These are phyloP conservation scores for Halictus ligatus DNA, from an alignment of 2,888 invertebrate species.

Conservation along the genomic window DNA sequence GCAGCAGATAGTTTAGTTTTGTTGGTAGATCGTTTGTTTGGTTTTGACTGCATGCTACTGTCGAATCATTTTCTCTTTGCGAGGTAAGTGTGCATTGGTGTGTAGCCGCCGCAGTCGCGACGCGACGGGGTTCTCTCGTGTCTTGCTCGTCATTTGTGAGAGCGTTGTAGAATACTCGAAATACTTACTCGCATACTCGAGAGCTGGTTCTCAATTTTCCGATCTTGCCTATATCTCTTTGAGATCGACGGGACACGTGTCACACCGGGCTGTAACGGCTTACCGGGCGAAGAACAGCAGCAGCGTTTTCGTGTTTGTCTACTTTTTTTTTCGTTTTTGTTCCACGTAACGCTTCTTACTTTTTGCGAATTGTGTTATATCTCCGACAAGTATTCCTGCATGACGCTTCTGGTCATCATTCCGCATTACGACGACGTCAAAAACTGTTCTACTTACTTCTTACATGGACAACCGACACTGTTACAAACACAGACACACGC, in stretches of 20 bases:
- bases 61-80: conserved; percentile 9
- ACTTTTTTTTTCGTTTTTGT: not conserved
- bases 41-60: conserved; percentile 46
- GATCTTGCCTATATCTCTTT: conserved; percentile 42
- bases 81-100: conserved; percentile 36
- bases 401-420: conserved; percentile 72
- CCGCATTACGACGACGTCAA: conserved; percentile 53
- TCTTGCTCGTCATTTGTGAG: not conserved
- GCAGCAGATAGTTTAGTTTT: conserved; percentile 44
- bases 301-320: not conserved
- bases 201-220: conserved; percentile 62
- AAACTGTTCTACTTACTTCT: conserved; percentile 20
- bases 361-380: conserved; percentile 34
- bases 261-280: not conserved
- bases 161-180: not conserved
- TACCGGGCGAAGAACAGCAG: not conserved
- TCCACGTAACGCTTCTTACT: conserved; percentile 45
- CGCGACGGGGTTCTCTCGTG: conserved; percentile 6
- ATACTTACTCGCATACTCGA: not conserved
- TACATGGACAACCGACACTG: conserved; percentile 65
- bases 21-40: conserved; percentile 35
- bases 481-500: conserved; percentile 60
- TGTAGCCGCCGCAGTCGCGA: conserved; percentile 15
- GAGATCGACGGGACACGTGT: not conserved
- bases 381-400: conserved; percentile 68